phyloP scores from a whole-genome alignment of 2,888 invertebrate species.

The Crepidodera aurea region DNA sequence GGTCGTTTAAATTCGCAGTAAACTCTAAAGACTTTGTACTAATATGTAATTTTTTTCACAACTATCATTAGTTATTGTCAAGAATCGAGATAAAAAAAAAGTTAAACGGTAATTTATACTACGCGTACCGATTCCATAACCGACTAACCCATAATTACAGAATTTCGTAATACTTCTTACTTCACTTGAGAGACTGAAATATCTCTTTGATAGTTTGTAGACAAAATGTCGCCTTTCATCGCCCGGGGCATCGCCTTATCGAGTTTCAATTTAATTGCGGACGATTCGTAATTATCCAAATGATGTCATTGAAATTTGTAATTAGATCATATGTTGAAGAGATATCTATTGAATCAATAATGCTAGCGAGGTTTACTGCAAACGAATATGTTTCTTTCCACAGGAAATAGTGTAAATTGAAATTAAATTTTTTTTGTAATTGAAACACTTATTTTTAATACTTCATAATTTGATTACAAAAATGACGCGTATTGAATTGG shows the following conservation, averaged over 20 bases:
- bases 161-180: neutral
- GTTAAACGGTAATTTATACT: neutral
- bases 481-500: too few species aligned
- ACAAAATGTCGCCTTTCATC: constrained; percentile 18
- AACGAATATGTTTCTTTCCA: too few species aligned
- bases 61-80: neutral
- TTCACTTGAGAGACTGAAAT: neutral
- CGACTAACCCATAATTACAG: neutral
- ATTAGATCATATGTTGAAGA: too few species aligned
- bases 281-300: neutral
- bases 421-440: too few species aligned
- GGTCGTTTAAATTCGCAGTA: neutral
- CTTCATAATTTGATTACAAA: too few species aligned
- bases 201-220: neutral
- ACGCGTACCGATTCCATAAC: neutral
- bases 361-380: too few species aligned
- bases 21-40: too few species aligned
- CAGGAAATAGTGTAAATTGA: too few species aligned
- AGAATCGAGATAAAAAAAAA: neutral
- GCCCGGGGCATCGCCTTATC: constrained; percentile 11
- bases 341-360: too few species aligned
- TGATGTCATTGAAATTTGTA: neutral
- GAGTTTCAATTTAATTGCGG: neutral
- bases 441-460: too few species aligned
- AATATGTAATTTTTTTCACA: neutral